Base-by-base conservation (phyloP, 2,797 vertebrate genomes). In the Micropoecilia bifurca region DNA sequence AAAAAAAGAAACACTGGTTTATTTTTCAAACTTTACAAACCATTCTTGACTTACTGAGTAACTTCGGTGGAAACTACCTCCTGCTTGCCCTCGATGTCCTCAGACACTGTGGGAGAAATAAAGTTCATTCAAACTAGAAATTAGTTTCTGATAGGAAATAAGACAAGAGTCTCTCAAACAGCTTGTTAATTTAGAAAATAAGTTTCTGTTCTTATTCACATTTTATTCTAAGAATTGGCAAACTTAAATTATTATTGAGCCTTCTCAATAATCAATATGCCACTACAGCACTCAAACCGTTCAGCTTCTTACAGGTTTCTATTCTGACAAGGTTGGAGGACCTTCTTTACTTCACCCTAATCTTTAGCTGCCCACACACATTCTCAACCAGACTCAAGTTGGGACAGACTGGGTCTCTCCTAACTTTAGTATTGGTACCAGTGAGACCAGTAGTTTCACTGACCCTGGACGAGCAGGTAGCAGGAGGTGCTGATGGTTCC, bases 401-500 rank as follows among this genome's bases (percentile, higher is more conserved):
- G 10, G 36, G 66, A 43, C 66, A 41, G 10, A 25, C 1, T 7
- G 22, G 25, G 39, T 22, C 4, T 22, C 4, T 45, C 25, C 7
- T 6, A 43, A 43, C 1, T 2, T 43, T 68, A 5, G 2, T 13
- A 41, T 39, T 39, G 1, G 2, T n/a, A 45, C 41, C 41, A 69
- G 39, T 45, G 14, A 25, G 9, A 68, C 63, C 4, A 41, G 20
- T 57, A 50, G n/a, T 43, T 43, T 55, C 10, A 86, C 92, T 89
- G 82, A 97, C 97, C 97, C 91, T 97, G 97, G 72, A 99, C 98
- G 0, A 97, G 89, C 97, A 99, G 96, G 88, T 97, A 97, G 93
- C 97, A 98, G 81, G 98, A 99, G 13, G 98, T 99, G 95, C 96
- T 99, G 86, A 98, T 93, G 0, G 97, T 98, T 68, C 98, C 98